phyloP scores from a whole-genome alignment of 1,140 invertebrate species.

The Anastrepha ludens region DNA sequence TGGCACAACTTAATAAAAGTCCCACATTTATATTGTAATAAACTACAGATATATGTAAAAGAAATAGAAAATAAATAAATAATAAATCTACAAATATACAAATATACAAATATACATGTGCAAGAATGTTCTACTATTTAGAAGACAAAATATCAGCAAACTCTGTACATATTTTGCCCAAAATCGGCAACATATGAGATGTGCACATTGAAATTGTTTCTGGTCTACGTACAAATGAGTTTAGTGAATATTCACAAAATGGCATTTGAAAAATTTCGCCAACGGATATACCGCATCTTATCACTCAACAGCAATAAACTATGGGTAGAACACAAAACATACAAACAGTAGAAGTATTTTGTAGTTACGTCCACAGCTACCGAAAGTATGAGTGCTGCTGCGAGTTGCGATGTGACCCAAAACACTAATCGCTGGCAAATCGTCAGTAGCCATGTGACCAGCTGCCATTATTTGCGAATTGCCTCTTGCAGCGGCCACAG shows the following conservation, averaged over 20 bases:
- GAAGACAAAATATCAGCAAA: background rate
- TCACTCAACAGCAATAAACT: background rate
- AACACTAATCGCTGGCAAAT: constrained; percentile 38
- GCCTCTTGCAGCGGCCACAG: background rate
- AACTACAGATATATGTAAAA: too few relatives aligned
- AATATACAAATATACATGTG: too few relatives aligned
- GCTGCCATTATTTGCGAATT: constrained; percentile 9
- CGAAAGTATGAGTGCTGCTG: background rate
- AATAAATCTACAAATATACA: too few relatives aligned
- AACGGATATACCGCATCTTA: constrained; percentile 35
- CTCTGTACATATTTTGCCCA: background rate
- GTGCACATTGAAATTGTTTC: background rate
- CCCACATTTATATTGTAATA: too few relatives aligned
- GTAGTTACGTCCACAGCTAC: background rate
- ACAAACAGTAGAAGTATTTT: too few relatives aligned
- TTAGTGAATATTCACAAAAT: background rate
- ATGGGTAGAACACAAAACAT: background rate
- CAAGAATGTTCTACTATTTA: too few relatives aligned
- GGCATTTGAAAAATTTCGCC: constrained; percentile 11
- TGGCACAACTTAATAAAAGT: too few relatives aligned
- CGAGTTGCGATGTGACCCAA: background rate
- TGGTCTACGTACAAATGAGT: background rate
- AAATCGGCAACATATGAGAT: background rate
- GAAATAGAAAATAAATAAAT: too few relatives aligned
- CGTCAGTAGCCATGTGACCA: constrained; percentile 10